Conservation (phyloP, 1,140 invertebrate species). For the Chrysoperla carnea region DNA sequence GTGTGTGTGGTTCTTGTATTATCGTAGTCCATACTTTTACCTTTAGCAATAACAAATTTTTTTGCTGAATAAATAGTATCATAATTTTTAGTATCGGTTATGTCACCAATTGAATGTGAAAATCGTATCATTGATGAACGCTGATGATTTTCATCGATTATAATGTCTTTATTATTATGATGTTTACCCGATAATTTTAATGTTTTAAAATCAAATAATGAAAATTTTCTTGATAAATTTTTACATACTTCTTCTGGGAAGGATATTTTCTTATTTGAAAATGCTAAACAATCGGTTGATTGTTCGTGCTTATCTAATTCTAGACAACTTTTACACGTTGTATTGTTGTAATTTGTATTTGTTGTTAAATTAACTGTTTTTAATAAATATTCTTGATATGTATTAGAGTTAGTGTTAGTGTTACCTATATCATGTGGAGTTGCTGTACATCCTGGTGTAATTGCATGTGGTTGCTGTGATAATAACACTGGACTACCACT, state of each 20-base stretch:
- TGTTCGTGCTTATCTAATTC: too few relatives aligned
- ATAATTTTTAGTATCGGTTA: conserved; percentile 19
- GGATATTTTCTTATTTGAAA: too few relatives aligned
- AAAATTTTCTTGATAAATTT: too few relatives aligned
- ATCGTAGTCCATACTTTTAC: conserved; percentile 3
- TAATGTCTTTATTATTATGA: background rate
- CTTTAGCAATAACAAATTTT: conserved; percentile 20
- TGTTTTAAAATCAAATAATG: too few relatives aligned
- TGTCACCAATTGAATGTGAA: conserved; percentile 20
- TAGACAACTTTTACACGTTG: too few relatives aligned
- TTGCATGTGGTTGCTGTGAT: conserved; percentile 18
- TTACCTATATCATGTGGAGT: background rate
- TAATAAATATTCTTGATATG: background rate
- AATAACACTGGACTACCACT: conserved; percentile 20
- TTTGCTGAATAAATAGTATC: conserved; percentile 23
- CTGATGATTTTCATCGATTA: background rate
- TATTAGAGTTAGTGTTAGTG: background rate
- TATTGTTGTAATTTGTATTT: too few relatives aligned
- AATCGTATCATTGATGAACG: conserved; percentile 5
- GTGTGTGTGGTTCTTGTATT: background rate
- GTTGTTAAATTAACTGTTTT: too few relatives aligned
- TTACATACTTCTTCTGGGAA: too few relatives aligned
- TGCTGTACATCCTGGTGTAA: conserved; percentile 2
- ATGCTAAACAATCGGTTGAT: too few relatives aligned
- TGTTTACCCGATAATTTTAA: background rate